phyloP scores from a whole-genome alignment of 2,113 vertebrate species.

The Pelodiscus sinensis region DNA sequence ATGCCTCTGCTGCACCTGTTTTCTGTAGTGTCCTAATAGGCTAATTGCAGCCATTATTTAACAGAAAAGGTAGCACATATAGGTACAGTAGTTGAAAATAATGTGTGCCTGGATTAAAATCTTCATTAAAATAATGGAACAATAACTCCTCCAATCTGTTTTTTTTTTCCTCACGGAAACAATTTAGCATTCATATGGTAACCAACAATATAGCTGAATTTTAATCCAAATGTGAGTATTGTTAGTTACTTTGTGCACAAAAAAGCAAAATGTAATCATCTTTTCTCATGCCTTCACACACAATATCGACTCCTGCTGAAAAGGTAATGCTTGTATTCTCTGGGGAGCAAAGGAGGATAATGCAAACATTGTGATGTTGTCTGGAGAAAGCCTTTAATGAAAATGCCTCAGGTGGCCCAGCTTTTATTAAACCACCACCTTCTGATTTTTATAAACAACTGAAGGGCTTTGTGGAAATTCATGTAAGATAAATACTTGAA shows the following conservation, averaged over 20 bases:
- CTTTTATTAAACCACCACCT: slow-evolving; percentile 83
- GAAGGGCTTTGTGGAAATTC: slow-evolving; percentile 83
- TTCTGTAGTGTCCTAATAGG: slow-evolving; percentile 55
- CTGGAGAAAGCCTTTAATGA: slow-evolving; percentile 88
- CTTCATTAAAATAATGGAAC: not conserved
- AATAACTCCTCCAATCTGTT: slow-evolving; percentile 35
- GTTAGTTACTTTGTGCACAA: slow-evolving; percentile 46
- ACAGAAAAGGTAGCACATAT: slow-evolving; percentile 56
- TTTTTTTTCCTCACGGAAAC: not conserved
- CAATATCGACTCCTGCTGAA: slow-evolving; percentile 77
- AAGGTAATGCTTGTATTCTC: slow-evolving; percentile 79
- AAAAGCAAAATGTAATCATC: slow-evolving; percentile 75
- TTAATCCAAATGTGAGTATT: slow-evolving; percentile 33
- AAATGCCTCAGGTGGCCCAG: slow-evolving; percentile 89
- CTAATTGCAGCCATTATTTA: slow-evolving; percentile 68
- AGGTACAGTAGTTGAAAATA: slow-evolving; percentile 39
- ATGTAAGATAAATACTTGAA: slow-evolving; percentile 77
- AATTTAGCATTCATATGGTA: slow-evolving; percentile 41
- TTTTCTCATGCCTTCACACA: slow-evolving; percentile 76
- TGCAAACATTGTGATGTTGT: slow-evolving; percentile 83
- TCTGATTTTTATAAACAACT: slow-evolving; percentile 79
- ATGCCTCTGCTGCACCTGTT: slow-evolving; percentile 63
- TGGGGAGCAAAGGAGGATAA: slow-evolving; percentile 70
- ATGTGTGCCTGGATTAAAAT: slow-evolving; percentile 40
- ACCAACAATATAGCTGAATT: slow-evolving; percentile 24